A percentile compares a stretch with the other conserved stretches of the same genome.
These are phyloP conservation scores for Tiaroga cobitis DNA, from an alignment of 2,797 vertebrate genomes.

Conservation along the genomic window DNA sequence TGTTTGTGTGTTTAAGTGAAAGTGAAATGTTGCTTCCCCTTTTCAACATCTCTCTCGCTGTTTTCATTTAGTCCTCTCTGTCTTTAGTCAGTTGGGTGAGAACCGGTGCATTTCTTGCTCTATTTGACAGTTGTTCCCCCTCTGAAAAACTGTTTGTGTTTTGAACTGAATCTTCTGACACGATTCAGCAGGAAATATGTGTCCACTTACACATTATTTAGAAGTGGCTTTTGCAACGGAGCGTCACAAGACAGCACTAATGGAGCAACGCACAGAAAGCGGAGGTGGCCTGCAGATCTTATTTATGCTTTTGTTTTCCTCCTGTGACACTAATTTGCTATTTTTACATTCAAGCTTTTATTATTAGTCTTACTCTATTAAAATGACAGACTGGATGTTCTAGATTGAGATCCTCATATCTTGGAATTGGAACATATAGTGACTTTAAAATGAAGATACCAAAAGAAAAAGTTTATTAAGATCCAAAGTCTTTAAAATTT, in stretches of 20 bases:
- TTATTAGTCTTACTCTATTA: too few species aligned
- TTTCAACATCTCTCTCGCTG: background rate
- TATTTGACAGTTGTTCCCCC: background rate
- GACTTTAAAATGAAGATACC: background rate
- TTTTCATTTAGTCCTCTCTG: background rate
- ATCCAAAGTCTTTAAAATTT: too few species aligned
- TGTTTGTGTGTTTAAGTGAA: conserved; percentile 56
- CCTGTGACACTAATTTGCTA: too few species aligned
- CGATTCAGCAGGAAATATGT: background rate
- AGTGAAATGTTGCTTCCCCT: conserved; percentile 49
- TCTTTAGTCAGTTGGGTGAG: background rate
- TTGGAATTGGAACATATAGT: background rate
- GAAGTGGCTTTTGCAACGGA: background rate
- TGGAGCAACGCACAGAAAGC: background rate
- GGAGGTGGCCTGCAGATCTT: too few species aligned
- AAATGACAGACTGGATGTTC: too few species aligned
- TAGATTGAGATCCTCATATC: background rate
- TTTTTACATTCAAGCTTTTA: too few species aligned
- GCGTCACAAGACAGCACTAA: background rate
- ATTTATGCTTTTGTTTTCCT: too few species aligned
- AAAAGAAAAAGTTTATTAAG: too few species aligned
- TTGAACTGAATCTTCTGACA: background rate
- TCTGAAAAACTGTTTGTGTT: background rate
- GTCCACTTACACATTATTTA: background rate
- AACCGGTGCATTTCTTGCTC: background rate